Evolutionary conservation across 2,888 invertebrate species (phyloP), one percentile per base, ranked within the genome.

Genomic region (Epinotia ramella): DNA sequence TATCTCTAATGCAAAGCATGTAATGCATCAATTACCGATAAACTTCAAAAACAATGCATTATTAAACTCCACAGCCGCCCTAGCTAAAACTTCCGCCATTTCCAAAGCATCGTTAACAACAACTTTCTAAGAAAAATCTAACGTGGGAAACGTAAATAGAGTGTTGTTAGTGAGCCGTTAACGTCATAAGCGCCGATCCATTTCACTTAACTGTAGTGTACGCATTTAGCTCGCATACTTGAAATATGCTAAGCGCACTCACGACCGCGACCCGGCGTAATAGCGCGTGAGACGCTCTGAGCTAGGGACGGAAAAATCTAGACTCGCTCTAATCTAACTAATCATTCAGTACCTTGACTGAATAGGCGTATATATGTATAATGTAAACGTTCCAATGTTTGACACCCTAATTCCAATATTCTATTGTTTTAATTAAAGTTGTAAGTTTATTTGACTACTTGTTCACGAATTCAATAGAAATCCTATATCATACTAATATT

Each of bases 201-300:
- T 90, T 92, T 91, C 91, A 89, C 88, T 92, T 88, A 88, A 86
- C 88, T 85, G 87, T 84, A 86, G 86, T 82, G 89, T 88, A 92
- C 92, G 91, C 92, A 91, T 90, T 86, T 88, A 89, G 87, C 87
- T 84, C 83, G 87, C 88, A 87, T 89, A 89, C 90, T 91, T 90
- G 90, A 90, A 91, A 91, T 92, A 93, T 93, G 92, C 92, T 92
- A 93, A 93, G 93, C 90, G 87, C 86, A 88, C 91, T 93, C 93
- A 93, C 93, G 93, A 92, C 86, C 82, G 78, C 74, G 81, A 77
- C 80, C 76, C 79, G 76, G 49, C 81, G 83, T 82, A 93, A 92
- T 90, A 90, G 89, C 91, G 91, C 92, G 91, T 93, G 91, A 91
- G 90, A 88, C 84, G 90, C 87, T 89, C 84, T 81, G 80, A 87